These are phyloP conservation scores for Hyperoplus lanceolatus DNA, from an alignment of 2,797 vertebrate species.

Conservation along the genomic window DNA sequence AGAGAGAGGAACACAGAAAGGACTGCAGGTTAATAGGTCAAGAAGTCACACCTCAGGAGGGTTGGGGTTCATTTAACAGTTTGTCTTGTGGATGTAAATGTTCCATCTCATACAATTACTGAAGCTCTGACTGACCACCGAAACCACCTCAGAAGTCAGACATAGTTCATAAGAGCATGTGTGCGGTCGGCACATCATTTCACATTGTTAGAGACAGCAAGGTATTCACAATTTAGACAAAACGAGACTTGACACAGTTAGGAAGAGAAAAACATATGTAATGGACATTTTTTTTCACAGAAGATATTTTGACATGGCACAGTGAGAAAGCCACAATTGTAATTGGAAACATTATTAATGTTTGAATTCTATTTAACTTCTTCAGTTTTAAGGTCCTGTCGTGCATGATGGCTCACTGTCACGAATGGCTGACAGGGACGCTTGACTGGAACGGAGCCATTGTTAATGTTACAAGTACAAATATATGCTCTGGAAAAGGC, in stretches of 20 bases:
- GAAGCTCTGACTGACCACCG: not conserved
- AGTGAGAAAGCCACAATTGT: too few species aligned
- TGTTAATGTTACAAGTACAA: too few species aligned
- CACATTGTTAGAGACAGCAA: not conserved
- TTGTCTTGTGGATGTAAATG: constrained; percentile 21
- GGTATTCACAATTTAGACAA: not conserved
- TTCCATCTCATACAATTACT: constrained; percentile 5
- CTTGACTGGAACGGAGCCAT: too few species aligned
- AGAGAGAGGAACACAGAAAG: constrained; percentile 30
- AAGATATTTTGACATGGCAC: too few species aligned
- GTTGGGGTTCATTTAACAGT: constrained; percentile 11
- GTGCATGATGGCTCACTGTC: too few species aligned
- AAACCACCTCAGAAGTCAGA: not conserved
- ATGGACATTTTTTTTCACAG: too few species aligned
- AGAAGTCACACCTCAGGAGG: constrained; percentile 62
- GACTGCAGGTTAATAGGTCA: constrained; percentile 42
- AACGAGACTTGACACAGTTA: too few species aligned
- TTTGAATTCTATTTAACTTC: not conserved
- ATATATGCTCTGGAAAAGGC: too few species aligned
- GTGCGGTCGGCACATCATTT: not conserved
- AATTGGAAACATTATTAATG: too few species aligned
- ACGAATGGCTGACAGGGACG: too few species aligned
- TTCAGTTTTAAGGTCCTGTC: not conserved
- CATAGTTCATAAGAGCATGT: not conserved
- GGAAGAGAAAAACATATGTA: too few species aligned